A percentile compares a stretch with the other conserved stretches of the same genome.
These are phyloP conservation scores for Cairina moschata DNA, from an alignment of 2,113 vertebrate genomes.

Conservation along the genomic window DNA sequence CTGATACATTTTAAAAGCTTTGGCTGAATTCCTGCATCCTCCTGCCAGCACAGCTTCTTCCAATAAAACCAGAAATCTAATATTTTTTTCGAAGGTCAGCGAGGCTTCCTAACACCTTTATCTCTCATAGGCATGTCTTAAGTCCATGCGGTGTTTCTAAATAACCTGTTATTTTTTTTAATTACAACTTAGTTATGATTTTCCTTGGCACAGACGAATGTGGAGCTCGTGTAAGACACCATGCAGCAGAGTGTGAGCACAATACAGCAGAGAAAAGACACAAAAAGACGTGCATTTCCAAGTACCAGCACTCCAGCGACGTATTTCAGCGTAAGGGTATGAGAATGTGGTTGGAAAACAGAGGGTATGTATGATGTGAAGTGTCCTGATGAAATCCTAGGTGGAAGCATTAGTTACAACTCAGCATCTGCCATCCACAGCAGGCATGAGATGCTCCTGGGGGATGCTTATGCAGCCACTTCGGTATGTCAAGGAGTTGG, in stretches of 20 bases:
- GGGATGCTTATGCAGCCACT: background rate
- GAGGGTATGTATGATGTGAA: background rate
- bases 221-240: background rate
- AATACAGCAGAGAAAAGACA: conserved; percentile 18
- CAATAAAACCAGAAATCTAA: background rate
- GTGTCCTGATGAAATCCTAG: background rate
- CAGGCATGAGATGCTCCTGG: accelerated
- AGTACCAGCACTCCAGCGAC: background rate
- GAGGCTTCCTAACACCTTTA: background rate
- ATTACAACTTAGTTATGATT: conserved; percentile 44
- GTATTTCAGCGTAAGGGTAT: background rate
- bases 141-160: background rate
- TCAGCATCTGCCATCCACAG: background rate
- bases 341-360: conserved; percentile 27
- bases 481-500: background rate
- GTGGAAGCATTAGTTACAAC: background rate
- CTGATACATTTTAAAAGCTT: background rate
- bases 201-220: background rate
- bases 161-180: conserved; percentile 51
- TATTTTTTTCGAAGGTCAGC: background rate
- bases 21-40: background rate
- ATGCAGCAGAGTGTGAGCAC: background rate
- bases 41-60: background rate
- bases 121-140: conserved; percentile 11
- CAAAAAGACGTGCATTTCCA: background rate